phyloP scores from a whole-genome alignment of 2,113 vertebrate genomes.

The Pseudolaguvia tuberculata region DNA sequence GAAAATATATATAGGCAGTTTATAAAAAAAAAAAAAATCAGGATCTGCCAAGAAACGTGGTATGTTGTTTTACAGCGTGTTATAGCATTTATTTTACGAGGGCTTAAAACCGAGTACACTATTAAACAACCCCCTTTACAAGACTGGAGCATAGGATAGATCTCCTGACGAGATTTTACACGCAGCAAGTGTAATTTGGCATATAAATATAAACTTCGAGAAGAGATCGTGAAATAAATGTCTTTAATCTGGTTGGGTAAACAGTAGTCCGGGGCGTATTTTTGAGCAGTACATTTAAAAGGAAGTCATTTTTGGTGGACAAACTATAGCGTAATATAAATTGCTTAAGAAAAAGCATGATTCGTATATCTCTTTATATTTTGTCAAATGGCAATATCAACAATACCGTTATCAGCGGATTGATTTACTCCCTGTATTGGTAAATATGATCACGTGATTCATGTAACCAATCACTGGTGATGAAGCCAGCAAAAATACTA shows the following conservation, averaged over 20 bases:
- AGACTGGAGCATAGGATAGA: conserved; percentile 61
- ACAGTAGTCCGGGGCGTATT: conserved; percentile 73
- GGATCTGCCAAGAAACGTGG: conserved; percentile 59
- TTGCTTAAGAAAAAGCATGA: not conserved
- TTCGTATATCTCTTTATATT: conserved; percentile 31
- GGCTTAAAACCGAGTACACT: conserved; percentile 64
- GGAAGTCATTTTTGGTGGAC: not conserved
- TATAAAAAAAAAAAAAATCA: conserved; percentile 48
- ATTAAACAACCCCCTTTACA: conserved; percentile 70
- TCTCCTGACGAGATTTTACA: conserved; percentile 61
- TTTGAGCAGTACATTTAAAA: conserved; percentile 28
- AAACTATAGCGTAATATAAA: not conserved
- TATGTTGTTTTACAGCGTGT: conserved; percentile 70
- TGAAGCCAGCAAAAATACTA: conserved; percentile 96
- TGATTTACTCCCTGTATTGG: conserved; percentile 99
- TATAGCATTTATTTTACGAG: conserved; percentile 78
- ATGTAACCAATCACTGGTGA: conserved; percentile 94
- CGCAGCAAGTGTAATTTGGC: conserved; percentile 54
- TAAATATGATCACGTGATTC: conserved; percentile 99
- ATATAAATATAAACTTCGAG: conserved; percentile 44
- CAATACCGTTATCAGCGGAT: conserved; percentile 75
- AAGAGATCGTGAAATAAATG: conserved; percentile 61
- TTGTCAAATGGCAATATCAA: conserved; percentile 61
- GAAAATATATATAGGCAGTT: conserved; percentile 57
- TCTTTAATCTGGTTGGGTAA: conserved; percentile 52